Evolutionary conservation across 2,888 invertebrate species (phyloP).

Genomic region (Druceiella hillmani): DNA sequence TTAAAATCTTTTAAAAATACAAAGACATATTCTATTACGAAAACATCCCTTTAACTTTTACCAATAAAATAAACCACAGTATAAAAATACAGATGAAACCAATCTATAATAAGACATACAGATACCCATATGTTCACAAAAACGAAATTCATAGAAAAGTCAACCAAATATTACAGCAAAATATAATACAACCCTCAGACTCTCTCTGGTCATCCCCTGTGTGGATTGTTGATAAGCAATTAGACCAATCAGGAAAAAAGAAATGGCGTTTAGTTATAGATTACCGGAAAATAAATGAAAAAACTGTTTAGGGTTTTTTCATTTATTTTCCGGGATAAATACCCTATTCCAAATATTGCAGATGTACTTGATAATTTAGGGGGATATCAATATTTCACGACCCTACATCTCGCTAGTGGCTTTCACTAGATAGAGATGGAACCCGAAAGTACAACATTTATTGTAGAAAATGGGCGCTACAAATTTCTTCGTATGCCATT

Average conservation of each 20-base stretch:
- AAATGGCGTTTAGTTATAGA: conserved; percentile 30
- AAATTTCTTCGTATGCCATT: conserved; percentile 22
- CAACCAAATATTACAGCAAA: too few relatives aligned
- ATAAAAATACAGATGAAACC: too few relatives aligned
- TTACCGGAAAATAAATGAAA: conserved; percentile 27
- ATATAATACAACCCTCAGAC: too few relatives aligned
- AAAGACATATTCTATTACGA: too few relatives aligned
- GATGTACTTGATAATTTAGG: conserved; percentile 23
- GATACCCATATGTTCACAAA: too few relatives aligned
- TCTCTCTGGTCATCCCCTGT: conserved; percentile 31
- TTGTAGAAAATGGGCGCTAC: conserved; percentile 20
- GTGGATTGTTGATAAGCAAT: conserved; percentile 31
- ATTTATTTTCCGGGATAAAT: conserved; percentile 27
- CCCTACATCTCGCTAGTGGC: conserved; percentile 25
- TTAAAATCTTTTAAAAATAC: too few relatives aligned
- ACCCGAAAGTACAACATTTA: conserved; percentile 18
- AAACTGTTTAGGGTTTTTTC: too few relatives aligned
- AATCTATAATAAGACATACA: too few relatives aligned
- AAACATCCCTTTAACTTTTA: too few relatives aligned
- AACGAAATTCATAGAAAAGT: too few relatives aligned
- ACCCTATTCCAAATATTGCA: conserved; percentile 25
- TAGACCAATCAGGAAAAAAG: conserved; percentile 26
- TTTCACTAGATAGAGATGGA: conserved; percentile 25
- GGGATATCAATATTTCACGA: conserved; percentile 22
- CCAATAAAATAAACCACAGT: too few relatives aligned